Evolutionary conservation across 2,797 vertebrate genomes (phyloP).

Genomic region (Octomys mimax): DNA sequence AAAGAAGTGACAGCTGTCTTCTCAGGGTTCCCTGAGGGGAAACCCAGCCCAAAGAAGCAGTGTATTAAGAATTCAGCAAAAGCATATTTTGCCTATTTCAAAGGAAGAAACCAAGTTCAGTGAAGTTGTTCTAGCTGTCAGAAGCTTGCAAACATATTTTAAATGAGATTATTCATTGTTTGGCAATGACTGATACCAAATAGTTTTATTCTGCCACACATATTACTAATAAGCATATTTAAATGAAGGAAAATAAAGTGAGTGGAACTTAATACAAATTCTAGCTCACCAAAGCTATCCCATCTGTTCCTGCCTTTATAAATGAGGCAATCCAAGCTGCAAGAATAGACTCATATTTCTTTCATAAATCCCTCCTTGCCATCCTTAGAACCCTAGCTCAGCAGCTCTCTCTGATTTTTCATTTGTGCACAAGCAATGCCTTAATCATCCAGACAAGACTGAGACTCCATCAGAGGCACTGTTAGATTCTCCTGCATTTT

Average conservation of each 20-base stretch:
- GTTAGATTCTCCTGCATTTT: constrained; percentile 4
- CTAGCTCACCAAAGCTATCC: constrained; percentile 63
- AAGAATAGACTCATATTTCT: constrained; percentile 73
- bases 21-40: constrained; percentile 23
- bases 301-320: constrained; percentile 74
- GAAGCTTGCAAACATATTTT: constrained; percentile 40
- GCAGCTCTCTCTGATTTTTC: constrained; percentile 60
- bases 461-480: not conserved
- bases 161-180: constrained; percentile 71
- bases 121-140: constrained; percentile 74
- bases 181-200: constrained; percentile 76
- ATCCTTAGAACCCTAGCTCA: constrained; percentile 60
- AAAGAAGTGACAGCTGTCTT: constrained; percentile 54
- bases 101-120: constrained; percentile 69
- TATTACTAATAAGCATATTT: constrained; percentile 80
- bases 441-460: constrained; percentile 11
- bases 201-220: constrained; percentile 75
- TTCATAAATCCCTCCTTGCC: constrained; percentile 42
- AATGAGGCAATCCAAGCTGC: constrained; percentile 70
- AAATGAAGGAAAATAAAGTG: constrained; percentile 73
- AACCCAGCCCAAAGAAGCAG: not conserved
- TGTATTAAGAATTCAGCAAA: constrained; percentile 38
- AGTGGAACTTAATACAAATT: constrained; percentile 76
- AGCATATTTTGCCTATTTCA: constrained; percentile 43
- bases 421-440: constrained; percentile 12